A percentile compares a stretch with the other conserved stretches of the same genome.
These are phyloP conservation scores for Gavialis gangeticus DNA, from an alignment of 2,113 vertebrate genomes.

Conservation along the genomic window DNA sequence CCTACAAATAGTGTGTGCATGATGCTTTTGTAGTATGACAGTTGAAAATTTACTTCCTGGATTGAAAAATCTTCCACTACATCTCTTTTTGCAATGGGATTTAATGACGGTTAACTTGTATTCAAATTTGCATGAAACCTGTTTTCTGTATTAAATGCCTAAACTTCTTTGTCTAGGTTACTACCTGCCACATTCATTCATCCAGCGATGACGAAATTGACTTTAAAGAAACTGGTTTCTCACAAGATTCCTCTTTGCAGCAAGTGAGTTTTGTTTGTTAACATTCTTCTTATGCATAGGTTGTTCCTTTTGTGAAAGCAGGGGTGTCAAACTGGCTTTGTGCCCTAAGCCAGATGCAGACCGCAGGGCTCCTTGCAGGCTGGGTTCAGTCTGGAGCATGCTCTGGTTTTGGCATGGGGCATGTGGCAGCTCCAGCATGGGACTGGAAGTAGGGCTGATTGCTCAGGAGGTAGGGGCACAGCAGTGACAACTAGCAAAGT, in stretches of 20 bases:
- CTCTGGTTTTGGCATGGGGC: too few species aligned
- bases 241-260: slow-evolving; percentile 98
- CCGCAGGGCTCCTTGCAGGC: too few species aligned
- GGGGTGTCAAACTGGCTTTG: background rate
- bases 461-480: too few species aligned
- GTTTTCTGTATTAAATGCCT: slow-evolving; percentile 11
- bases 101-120: slow-evolving; percentile 27
- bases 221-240: slow-evolving; percentile 98
- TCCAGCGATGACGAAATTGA: slow-evolving; percentile 99
- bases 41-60: background rate
- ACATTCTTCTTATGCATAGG: background rate
- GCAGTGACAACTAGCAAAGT: too few species aligned
- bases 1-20: too few species aligned
- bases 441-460: too few species aligned
- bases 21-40: background rate
- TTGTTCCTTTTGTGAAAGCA: background rate
- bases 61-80: background rate
- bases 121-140: slow-evolving; percentile 1
- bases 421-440: too few species aligned
- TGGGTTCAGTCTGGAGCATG: too few species aligned
- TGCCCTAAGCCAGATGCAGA: too few species aligned
- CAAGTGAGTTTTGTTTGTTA: slow-evolving; percentile 87
- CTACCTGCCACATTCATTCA: slow-evolving; percentile 97
- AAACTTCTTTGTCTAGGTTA: slow-evolving; percentile 84
- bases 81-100: background rate